Conservation (phyloP, 2,113 vertebrate species). For the Tursiops truncatus region DNA sequence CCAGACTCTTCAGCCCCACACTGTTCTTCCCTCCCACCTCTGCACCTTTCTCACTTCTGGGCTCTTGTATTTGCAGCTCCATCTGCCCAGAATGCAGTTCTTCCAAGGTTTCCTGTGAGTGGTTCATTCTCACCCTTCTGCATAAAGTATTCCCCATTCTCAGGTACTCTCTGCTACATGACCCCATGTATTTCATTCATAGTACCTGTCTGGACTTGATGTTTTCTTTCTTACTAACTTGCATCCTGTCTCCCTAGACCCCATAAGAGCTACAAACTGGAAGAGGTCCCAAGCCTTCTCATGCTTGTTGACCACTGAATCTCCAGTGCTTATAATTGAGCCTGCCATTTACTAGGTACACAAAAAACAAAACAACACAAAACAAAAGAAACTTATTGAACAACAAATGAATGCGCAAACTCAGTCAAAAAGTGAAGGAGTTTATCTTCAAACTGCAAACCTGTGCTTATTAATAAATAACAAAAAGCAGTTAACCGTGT, state of each 20-base stretch:
- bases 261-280: background rate
- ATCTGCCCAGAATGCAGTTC: background rate
- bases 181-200: background rate
- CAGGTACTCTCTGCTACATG: background rate
- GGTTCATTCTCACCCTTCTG: background rate
- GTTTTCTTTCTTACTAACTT: background rate
- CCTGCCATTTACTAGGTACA: background rate
- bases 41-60: background rate
- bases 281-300: background rate
- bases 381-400: background rate
- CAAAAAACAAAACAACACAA: background rate
- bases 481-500: background rate
- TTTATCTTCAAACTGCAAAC: background rate
- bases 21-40: background rate
- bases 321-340: background rate
- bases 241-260: background rate
- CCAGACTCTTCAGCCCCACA: background rate
- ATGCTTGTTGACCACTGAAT: background rate
- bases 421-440: background rate
- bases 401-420: background rate
- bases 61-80: background rate
- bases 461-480: background rate
- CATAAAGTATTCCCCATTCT: background rate
- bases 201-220: background rate
- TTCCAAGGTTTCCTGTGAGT: background rate